A percentile compares a stretch with the other conserved stretches of the same genome.
Evolutionary conservation across 2,113 vertebrate genomes (phyloP).

Genomic region (Apteryx owenii): DNA sequence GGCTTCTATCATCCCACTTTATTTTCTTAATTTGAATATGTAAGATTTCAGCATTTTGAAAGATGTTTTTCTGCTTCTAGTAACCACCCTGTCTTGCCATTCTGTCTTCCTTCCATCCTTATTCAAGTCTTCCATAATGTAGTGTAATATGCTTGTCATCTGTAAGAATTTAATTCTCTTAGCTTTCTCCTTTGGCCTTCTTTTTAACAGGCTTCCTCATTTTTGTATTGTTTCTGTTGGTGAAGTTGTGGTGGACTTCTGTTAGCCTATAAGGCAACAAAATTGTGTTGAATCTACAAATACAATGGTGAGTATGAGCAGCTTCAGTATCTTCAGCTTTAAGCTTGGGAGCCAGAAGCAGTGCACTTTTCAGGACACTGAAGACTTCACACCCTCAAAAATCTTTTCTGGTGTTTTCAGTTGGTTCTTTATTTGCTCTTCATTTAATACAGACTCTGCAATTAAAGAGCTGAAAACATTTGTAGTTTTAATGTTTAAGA

Average conservation of each 20-base stretch:
- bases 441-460: neutral
- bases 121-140: neutral
- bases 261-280: too few relatives aligned
- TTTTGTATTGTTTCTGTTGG: neutral
- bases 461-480: neutral
- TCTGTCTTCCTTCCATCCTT: neutral
- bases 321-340: too few relatives aligned
- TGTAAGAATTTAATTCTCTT: neutral
- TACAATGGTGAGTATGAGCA: too few relatives aligned
- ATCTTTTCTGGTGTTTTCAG: neutral
- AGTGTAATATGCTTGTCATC: neutral
- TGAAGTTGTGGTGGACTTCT: too few relatives aligned
- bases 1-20: neutral
- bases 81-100: neutral
- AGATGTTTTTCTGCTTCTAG: neutral
- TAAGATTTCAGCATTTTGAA: neutral
- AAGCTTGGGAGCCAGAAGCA: too few relatives aligned
- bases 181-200: neutral
- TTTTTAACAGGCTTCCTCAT: neutral
- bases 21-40: neutral
- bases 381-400: neutral
- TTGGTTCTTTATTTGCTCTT: neutral
- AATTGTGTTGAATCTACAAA: too few relatives aligned
- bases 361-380: neutral
- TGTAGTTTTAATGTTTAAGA: neutral